Percentiles rank a stretch among this genome's conserved stretches.
These are phyloP conservation scores for Dicerorhinus sumatrensis DNA, from an alignment of 2,113 vertebrate genomes.

Conservation along the genomic window DNA sequence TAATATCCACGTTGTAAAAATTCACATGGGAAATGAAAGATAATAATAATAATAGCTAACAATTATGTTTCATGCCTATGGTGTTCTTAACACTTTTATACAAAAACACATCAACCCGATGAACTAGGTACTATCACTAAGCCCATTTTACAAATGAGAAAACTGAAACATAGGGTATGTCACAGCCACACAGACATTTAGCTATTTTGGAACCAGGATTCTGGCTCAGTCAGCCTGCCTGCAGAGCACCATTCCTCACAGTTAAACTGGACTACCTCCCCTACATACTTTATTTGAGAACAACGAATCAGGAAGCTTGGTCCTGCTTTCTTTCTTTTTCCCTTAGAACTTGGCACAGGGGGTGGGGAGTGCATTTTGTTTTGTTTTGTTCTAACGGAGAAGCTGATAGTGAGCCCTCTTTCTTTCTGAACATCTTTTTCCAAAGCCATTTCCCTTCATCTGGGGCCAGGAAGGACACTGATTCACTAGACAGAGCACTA, in stretches of 20 bases:
- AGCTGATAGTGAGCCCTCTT: slow-evolving; percentile 41
- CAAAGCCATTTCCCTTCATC: slow-evolving; percentile 61
- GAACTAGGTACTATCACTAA: neutral
- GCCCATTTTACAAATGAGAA: slow-evolving; percentile 50
- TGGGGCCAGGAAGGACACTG: slow-evolving; percentile 22
- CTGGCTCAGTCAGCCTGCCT: neutral
- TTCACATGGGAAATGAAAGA: neutral
- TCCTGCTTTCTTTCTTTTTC: neutral
- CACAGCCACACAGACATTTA: neutral
- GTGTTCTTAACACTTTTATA: neutral
- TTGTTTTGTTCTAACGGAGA: slow-evolving; percentile 62
- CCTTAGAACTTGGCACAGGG: neutral
- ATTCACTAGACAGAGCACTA: slow-evolving; percentile 67
- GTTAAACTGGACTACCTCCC: neutral
- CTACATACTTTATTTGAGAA: slow-evolving; percentile 47
- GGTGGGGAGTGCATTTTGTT: slow-evolving; percentile 25
- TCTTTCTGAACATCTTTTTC: slow-evolving; percentile 54
- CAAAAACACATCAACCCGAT: neutral
- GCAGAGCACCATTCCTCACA: neutral
- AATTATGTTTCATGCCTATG: neutral
- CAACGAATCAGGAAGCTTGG: neutral
- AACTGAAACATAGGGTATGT: neutral
- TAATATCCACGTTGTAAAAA: neutral
- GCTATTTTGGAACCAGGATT: neutral
- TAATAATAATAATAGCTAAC: neutral